phyloP scores from a whole-genome alignment of 2,888 invertebrate species.

The Cataglyphis altisquamis region DNA sequence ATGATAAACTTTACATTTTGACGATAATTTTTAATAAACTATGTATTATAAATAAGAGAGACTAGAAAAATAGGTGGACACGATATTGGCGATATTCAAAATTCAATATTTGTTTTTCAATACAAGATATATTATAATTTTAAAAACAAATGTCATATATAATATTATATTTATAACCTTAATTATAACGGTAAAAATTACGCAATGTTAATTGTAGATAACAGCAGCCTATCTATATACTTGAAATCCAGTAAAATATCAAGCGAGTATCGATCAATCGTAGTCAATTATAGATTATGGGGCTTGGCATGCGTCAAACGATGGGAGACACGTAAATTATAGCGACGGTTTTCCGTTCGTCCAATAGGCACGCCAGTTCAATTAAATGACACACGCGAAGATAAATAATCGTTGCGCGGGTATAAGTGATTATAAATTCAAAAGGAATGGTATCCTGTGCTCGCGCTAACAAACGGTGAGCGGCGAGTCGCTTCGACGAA shows the following conservation, averaged over 20 bases:
- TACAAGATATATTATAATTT: neutral
- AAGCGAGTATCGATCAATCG: slow-evolving; percentile 65
- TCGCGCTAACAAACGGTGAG: slow-evolving; percentile 60
- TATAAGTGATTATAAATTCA: slow-evolving; percentile 71
- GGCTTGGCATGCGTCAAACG: slow-evolving; percentile 63
- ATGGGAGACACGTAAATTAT: slow-evolving; percentile 71
- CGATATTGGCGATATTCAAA: neutral
- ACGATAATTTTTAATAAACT: neutral
- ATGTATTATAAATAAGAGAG: too few relatives aligned
- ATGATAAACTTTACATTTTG: neutral
- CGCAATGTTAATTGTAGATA: neutral
- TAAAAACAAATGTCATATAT: neutral
- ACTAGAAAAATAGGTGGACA: neutral
- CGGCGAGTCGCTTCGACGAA: slow-evolving; percentile 9
- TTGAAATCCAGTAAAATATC: slow-evolving; percentile 43
- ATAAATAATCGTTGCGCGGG: slow-evolving; percentile 69
- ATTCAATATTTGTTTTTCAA: neutral
- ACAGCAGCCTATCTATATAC: neutral
- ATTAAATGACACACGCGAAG: slow-evolving; percentile 69
- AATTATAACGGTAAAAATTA: neutral
- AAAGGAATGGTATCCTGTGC: slow-evolving; percentile 57
- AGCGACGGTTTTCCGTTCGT: slow-evolving; percentile 52
- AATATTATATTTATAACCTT: neutral
- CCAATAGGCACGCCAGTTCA: slow-evolving; percentile 64
- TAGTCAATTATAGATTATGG: slow-evolving; percentile 75